Evolutionary conservation across 2,797 vertebrate species (phyloP).

Genomic region (Scarus forsteni): DNA sequence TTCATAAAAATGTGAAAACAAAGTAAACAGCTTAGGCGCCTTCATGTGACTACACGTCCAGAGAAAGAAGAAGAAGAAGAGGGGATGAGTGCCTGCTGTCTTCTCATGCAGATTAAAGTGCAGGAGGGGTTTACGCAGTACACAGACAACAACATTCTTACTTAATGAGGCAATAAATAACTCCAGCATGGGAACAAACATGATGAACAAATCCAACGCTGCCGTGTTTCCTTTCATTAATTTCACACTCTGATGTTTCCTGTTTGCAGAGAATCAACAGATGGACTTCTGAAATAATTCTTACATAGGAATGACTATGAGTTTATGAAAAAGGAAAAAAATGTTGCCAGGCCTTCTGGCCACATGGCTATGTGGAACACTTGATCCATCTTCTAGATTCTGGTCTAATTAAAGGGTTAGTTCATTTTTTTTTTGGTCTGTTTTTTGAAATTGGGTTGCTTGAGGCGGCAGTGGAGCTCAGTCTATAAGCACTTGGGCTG

Average conservation of each 20-base stretch:
- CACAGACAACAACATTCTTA: conserved; percentile 26
- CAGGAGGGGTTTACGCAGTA: conserved; percentile 17
- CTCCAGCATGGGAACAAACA: conserved; percentile 21
- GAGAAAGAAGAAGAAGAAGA: not conserved
- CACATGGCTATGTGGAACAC: no score
- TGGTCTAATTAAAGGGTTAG: no score
- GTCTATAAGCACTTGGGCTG: no score
- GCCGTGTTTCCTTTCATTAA: conserved; percentile 35
- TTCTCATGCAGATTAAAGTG: conserved; percentile 15
- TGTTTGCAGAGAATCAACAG: conserved; percentile 18
- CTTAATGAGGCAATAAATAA: conserved; percentile 51
- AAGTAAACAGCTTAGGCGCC: conserved; percentile 45
- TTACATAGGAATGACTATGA: no score
- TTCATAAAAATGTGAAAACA: conserved; percentile 72
- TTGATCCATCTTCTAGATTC: no score
- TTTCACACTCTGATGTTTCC: conserved; percentile 38
- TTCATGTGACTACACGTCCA: conserved; percentile 67
- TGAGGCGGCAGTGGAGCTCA: no score
- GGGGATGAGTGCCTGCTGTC: conserved; percentile 34
- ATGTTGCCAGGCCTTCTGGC: no score
- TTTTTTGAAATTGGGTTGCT: no score
- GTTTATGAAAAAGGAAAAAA: no score
- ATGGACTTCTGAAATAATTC: not conserved
- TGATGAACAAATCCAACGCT: conserved; percentile 30
- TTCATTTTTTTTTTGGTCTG: no score